Evolutionary conservation across 2,797 vertebrate genomes (phyloP), one percentile per base, ranked within the genome.

Genomic region (Halcyon chelicuti): DNA sequence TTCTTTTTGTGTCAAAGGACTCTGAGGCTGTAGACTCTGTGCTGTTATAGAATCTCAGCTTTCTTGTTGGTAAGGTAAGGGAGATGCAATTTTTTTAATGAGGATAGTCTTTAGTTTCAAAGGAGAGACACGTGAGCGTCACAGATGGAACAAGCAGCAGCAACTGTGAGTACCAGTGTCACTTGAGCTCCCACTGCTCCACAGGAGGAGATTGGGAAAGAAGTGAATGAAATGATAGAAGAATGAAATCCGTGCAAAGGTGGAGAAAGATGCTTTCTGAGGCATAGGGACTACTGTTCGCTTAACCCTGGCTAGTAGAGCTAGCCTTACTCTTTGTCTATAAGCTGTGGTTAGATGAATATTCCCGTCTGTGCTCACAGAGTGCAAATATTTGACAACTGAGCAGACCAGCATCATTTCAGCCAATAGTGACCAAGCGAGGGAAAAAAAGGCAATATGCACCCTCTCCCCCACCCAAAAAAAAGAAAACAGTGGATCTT

Each of bases 31-130:
- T 97, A 97, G 95, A 96, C 90, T 97, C 94, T 97, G 74, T 97
- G 96, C 95, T 61, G 49, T 97, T 97, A 93, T 77, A 96, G 94
- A 95, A 96, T 86, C 94, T 97, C 97, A 97, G 94, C 97, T 97
- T 97, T 96, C 96, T 97, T 97, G 93, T 97, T 96, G 91, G 95
- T 97, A 96, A 96, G 97, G 96, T 96, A 96, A 97, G 96, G 96
- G 95, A 97, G 94, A 95, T 92, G 76, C 55, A 66, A 87, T 93
- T 90, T 88, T 95, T 95, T 81, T 55, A 51, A 94, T 83, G 88
- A 97, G 94, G 86, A 49, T 88, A 81, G 83, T 47, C 67, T 91
- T 94, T 95, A 97, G 96, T 96, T 94, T 95, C 89, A 96, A 97
- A 88, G 95, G 94, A 96, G 76, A 94, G 60, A 90, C 70, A 92